Evolutionary conservation across 37 sponge, comb jelly and placozoan genomes (phyloP), one percentile per base, ranked within the genome.

Genomic region (Theonella swinhoei): DNA sequence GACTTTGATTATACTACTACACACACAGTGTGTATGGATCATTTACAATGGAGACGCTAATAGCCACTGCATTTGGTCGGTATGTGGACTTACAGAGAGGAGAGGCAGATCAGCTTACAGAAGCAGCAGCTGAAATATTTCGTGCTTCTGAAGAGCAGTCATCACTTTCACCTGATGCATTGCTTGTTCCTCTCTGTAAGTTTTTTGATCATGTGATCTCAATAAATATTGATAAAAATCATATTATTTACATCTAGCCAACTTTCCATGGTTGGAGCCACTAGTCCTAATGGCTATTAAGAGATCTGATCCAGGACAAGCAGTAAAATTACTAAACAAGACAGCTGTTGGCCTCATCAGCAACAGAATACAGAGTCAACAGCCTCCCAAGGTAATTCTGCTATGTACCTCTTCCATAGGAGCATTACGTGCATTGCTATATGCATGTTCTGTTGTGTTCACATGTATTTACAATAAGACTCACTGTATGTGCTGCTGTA

Each of bases 31-130:
- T 60, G 14, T 87, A 42, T 75, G 68, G 78, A 0, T 64, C 39
- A 24, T 84, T 84, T 65, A 84, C 88, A 30, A 79, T 91, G 85
- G 92, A 91, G 71, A 82, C 84, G 2, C 78, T 91, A 24, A 36
- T 91, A 42, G 92, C 88, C 29, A 80, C 85, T 60, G 92, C 84
- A 32, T 91, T 91, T 74, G 84, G 92, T 30, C 84, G 80, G 1
- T 39, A 75, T 22, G 65, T 87, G 29, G 63, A 76, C 41, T 2
- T 87, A 25, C 79, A 78, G 29, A 64, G 36, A 30, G 88, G 88
- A 24, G 43, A 83, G n/a, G 68, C 68, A 70, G 84, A 92, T 60
- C 29, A 75, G 39, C 77, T 92, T 9, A 77, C 82, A 39, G 58
- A 77, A 20, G 77, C 85, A 62, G 83, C 81, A 31, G 77, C 31